Base-by-base conservation (phyloP, 2,888 invertebrate genomes). In the Nebria brevicollis region DNA sequence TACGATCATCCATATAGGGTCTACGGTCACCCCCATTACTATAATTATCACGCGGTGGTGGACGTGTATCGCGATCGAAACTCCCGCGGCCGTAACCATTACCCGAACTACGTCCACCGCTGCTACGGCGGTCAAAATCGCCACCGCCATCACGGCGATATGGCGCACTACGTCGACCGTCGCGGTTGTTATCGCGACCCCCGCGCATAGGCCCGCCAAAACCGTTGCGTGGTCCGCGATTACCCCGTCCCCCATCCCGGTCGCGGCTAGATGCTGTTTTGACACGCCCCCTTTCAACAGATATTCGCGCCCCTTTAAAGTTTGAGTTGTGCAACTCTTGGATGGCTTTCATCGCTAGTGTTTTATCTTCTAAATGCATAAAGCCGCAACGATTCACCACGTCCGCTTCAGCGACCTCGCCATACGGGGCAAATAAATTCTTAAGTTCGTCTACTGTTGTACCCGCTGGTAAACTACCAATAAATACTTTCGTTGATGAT, bases 331-430 rank as follows among this genome's bases (percentile, higher is more conserved):
- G 94, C 43, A 97, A 89, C 43, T 93, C 95, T 83, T 94, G 92
- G 85, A 96, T 96, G 0, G 97, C 97, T 80, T 93, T 93, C 72
- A 93, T 91, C 2, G 97, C 97, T 89, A 96, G 94, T 77, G 95
- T 94, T 86, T 93, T 93, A 25, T 94, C 94, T 87, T 95, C 94
- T 94, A 96, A 94, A 89, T 97, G 97, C 75, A 98, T 95, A 90
- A 98, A 98, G 10, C 97, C 98, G 89, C 97, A 98, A 83, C 97
- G 94, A 88, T 97, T 97, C 91, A 98, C 95, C 82, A 98, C 96
- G 88, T 98, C 98, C 89, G 97, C 97, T 89, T 98, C 98, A 20
- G 95, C 95, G 6, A 98, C 97, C 80, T 92, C 92, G 72, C 97
- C 97, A 89, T 94, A 97, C 77, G 95, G 94, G 84, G 95, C 94